Evolutionary conservation across 2,113 vertebrate genomes (phyloP).

Genomic region (Regulus satrapa): DNA sequence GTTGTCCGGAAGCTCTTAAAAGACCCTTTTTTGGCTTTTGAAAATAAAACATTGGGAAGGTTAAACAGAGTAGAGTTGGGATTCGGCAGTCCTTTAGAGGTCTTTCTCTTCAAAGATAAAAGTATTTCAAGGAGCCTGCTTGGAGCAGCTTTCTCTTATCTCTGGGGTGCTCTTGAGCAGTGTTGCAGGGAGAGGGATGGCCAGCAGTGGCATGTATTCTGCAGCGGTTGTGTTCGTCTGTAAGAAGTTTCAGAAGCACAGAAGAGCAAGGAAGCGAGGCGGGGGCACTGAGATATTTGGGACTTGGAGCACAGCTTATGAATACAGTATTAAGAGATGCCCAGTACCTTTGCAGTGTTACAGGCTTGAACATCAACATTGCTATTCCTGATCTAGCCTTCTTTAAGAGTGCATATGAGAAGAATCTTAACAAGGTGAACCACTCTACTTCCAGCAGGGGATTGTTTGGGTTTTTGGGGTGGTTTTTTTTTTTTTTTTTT

Average conservation of each 20-base stretch:
- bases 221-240: not conserved
- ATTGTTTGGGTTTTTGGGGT: not conserved
- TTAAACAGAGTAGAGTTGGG: not conserved
- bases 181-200: not conserved
- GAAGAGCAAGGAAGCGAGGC: not conserved
- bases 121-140: slow-evolving; percentile 33
- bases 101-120: slow-evolving; percentile 34
- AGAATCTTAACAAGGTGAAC: not conserved
- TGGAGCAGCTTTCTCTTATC: slow-evolving; percentile 30
- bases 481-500: too few relatives aligned
- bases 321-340: not conserved
- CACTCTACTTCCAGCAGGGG: not conserved
- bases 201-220: not conserved
- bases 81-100: not conserved
- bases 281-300: not conserved
- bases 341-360: not conserved
- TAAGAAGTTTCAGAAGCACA: not conserved
- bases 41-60: slow-evolving; percentile 49
- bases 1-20: slow-evolving; percentile 18
- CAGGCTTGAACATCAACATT: not conserved
- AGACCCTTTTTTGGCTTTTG: slow-evolving; percentile 22
- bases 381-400: not conserved
- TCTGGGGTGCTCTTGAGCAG: slow-evolving; percentile 28
- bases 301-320: not conserved
- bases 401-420: not conserved